Conservation (phyloP, 2,888 invertebrate genomes). For the Dilophus febrilis region DNA sequence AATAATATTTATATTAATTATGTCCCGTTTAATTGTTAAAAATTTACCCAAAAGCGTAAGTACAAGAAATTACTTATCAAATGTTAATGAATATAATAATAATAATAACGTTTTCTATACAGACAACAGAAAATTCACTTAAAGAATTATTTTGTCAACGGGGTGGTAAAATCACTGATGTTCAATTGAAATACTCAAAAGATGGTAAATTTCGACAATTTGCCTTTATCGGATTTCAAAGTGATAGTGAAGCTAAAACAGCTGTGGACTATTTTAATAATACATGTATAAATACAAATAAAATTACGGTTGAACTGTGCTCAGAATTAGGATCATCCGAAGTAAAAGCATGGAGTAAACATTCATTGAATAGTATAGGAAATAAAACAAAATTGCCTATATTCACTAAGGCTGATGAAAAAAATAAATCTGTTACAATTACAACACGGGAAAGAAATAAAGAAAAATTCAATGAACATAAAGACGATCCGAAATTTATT, state of each 20-base stretch:
- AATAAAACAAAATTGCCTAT: conserved; percentile 29
- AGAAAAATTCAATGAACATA: conserved; percentile 54
- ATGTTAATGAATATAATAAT: not conserved
- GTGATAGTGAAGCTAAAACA: conserved; percentile 55
- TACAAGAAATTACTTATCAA: no score
- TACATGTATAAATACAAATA: conserved; percentile 66
- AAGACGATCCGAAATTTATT: conserved; percentile 73
- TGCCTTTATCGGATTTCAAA: conserved; percentile 82
- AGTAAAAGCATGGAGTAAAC: conserved; percentile 86
- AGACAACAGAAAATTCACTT: conserved; percentile 66
- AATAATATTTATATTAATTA: conserved; percentile 26
- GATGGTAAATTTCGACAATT: conserved; percentile 87
- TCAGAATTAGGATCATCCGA: conserved; percentile 46
- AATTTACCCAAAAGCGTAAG: conserved; percentile 76
- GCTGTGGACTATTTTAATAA: conserved; percentile 70
- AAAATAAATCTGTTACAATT: conserved; percentile 15
- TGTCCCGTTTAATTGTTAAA: conserved; percentile 81
- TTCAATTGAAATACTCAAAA: conserved; percentile 80
- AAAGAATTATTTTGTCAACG: conserved; percentile 58
- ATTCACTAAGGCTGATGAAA: no score
- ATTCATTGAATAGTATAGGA: conserved; percentile 59
- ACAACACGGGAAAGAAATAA: conserved; percentile 29
- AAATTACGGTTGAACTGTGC: conserved; percentile 61
- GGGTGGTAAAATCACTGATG: conserved; percentile 72
- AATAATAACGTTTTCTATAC: conserved; percentile 11